Conservation (phyloP, 2,797 vertebrate genomes). For the Graptemys geographica region DNA sequence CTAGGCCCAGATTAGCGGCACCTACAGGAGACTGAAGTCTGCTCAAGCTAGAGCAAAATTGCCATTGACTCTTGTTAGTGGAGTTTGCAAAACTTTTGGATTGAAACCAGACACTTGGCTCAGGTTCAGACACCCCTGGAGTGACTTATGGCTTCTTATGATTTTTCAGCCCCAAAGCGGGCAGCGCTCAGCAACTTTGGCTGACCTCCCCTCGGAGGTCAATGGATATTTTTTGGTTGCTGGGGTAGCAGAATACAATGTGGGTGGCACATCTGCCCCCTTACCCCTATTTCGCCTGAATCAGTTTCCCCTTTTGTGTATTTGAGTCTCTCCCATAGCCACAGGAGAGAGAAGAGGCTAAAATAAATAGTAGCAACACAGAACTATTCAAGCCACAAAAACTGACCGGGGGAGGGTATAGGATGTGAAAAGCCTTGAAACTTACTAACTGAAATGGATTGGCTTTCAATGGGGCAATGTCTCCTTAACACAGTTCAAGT, state of each 20-base stretch:
- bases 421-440: background rate
- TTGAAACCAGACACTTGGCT: background rate
- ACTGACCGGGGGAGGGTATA: background rate
- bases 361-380: background rate
- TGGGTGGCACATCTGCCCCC: background rate
- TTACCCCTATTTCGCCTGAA: background rate
- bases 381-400: background rate
- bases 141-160: background rate
- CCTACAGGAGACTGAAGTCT: background rate
- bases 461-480: background rate
- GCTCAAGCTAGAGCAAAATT: background rate
- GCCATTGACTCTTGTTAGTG: background rate
- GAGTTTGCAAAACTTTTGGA: background rate
- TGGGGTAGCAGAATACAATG: background rate
- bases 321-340: background rate
- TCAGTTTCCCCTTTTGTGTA: background rate
- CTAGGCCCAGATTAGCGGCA: background rate
- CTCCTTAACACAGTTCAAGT: background rate
- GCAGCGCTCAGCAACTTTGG: background rate
- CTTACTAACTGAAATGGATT: background rate
- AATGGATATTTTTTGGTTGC: background rate
- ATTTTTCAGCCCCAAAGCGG: background rate
- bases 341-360: background rate
- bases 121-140: background rate
- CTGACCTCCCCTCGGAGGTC: background rate